These are phyloP conservation scores for Cairina moschata DNA, from an alignment of 2,113 vertebrate genomes.

Conservation along the genomic window DNA sequence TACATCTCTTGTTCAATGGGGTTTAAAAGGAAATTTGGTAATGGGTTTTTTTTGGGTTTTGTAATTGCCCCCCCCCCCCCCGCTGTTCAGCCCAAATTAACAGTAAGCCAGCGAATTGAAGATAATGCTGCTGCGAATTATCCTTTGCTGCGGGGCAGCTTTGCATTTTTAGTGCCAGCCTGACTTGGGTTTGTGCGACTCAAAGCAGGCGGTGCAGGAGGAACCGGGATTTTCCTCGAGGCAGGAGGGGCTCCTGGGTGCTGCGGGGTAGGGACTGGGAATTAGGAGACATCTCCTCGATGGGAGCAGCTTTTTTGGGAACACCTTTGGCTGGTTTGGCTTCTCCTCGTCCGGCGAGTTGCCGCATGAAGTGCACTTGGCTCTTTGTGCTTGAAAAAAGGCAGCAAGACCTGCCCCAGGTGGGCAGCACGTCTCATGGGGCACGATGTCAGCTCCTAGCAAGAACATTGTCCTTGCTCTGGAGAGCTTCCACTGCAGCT, in stretches of 20 bases:
- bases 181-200: neutral
- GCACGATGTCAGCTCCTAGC: neutral
- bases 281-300: neutral
- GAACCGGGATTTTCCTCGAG: neutral
- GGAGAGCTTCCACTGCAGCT: neutral
- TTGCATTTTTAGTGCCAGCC: neutral
- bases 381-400: neutral
- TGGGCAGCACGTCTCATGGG: fast-evolving
- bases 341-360: neutral
- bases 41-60: too few species aligned
- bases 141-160: slow-evolving; percentile 41
- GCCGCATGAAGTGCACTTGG: neutral
- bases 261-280: neutral
- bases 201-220: neutral
- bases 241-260: neutral
- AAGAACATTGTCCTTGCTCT: neutral
- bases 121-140: slow-evolving; percentile 19
- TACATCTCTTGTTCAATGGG: neutral
- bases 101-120: neutral
- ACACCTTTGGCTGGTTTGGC: neutral
- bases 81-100: neutral
- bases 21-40: slow-evolving; percentile 43
- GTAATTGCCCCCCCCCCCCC: too few species aligned
- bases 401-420: neutral
- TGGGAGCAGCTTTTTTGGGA: neutral